phyloP scores from a whole-genome alignment of 1,140 invertebrate species.

The Tetragnatha versicolor region DNA sequence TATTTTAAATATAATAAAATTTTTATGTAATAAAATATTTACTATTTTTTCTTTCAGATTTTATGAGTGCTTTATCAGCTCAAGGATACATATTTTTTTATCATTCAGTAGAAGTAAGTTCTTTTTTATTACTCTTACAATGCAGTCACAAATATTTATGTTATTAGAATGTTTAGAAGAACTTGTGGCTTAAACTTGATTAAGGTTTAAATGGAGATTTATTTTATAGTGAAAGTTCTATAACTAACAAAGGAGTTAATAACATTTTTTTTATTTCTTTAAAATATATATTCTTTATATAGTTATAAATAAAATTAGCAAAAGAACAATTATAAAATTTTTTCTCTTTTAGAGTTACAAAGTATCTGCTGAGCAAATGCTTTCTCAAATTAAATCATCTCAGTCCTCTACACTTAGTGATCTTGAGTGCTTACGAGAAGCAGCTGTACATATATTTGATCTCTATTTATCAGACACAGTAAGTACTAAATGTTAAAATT shows the following conservation, averaged over 20 bases:
- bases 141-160: not conserved
- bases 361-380: constrained; percentile 78
- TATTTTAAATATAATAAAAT: too few species aligned
- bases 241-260: too few species aligned
- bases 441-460: constrained; percentile 81
- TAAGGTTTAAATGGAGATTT: not conserved
- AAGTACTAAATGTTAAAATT: too few species aligned
- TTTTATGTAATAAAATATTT: too few species aligned
- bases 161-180: not conserved
- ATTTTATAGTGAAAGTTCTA: too few species aligned
- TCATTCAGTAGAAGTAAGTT: constrained; percentile 77
- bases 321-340: too few species aligned
- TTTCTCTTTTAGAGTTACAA: constrained; percentile 72
- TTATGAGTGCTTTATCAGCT: constrained; percentile 75
- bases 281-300: too few species aligned
- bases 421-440: constrained; percentile 75
- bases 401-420: constrained; percentile 64
- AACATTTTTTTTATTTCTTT: too few species aligned
- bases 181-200: not conserved
- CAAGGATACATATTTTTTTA: constrained; percentile 84
- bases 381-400: constrained; percentile 65
- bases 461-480: constrained; percentile 82
- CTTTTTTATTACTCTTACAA: not conserved
- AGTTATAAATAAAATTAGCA: too few species aligned
- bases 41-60: constrained; percentile 68